phyloP scores from a whole-genome alignment of 1,140 invertebrate genomes.

The Trichonephila clavata region DNA sequence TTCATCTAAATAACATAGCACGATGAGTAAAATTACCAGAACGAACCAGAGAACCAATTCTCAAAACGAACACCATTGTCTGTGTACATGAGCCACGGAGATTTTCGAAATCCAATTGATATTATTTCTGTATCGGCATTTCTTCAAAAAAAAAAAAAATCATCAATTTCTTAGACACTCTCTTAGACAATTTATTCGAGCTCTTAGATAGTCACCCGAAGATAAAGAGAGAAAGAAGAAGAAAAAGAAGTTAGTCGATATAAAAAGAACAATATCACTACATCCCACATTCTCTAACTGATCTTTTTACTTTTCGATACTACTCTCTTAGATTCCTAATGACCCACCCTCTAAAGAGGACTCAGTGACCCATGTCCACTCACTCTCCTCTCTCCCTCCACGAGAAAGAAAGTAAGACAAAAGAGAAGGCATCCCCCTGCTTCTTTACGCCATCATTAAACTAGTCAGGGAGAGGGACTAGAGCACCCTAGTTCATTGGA shows the following conservation, averaged over 20 bases:
- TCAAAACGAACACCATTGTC: not conserved
- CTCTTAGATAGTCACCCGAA: constrained; percentile 33
- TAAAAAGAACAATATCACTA: constrained; percentile 36
- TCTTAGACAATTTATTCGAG: constrained; percentile 26
- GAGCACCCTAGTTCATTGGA: constrained; percentile 48
- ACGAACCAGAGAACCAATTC: no score
- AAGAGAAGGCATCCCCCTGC: not conserved
- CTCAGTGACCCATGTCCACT: constrained; percentile 73
- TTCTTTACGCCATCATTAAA: constrained; percentile 68
- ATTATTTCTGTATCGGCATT: not conserved
- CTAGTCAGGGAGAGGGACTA: constrained; percentile 41
- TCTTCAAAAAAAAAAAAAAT: not conserved
- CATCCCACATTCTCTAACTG: constrained; percentile 61
- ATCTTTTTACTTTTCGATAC: constrained; percentile 66
- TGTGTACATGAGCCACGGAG: not conserved
- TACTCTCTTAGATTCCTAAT: constrained; percentile 65
- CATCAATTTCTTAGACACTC: constrained; percentile 17
- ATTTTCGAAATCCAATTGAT: not conserved
- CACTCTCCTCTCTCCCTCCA: not conserved
- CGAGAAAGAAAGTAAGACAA: constrained; percentile 13
- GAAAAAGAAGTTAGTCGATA: constrained; percentile 14
- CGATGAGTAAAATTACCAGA: no score
- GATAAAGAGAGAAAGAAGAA: not conserved
- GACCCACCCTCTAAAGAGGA: constrained; percentile 71
- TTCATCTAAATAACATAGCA: no score